A percentile compares a stretch with the other conserved stretches of the same genome.
Conservation (phyloP, 1,140 invertebrate genomes). For the Drosophila punjabiensis region DNA sequence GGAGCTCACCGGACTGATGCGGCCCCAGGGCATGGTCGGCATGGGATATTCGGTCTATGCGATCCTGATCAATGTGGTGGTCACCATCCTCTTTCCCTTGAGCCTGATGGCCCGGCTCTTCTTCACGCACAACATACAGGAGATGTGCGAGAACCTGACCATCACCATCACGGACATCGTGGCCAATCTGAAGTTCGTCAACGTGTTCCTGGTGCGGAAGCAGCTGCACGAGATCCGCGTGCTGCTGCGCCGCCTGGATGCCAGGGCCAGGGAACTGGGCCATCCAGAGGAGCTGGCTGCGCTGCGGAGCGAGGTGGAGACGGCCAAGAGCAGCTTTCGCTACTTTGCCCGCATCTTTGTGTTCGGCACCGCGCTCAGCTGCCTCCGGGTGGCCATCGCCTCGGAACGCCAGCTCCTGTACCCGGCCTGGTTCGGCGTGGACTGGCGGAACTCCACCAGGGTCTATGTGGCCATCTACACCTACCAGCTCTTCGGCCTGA, state of each 20-base stretch:
- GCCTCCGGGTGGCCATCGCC: slow-evolving; percentile 49
- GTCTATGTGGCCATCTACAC: slow-evolving; percentile 40
- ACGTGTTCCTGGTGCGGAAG: slow-evolving; percentile 64
- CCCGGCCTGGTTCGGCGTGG: slow-evolving; percentile 74
- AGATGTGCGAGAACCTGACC: slow-evolving; percentile 75
- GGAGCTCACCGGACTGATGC: slow-evolving; percentile 62
- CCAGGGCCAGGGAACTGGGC: slow-evolving; percentile 14
- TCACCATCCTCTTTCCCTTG: slow-evolving; percentile 70
- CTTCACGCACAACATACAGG: slow-evolving; percentile 51
- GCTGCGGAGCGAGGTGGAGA: slow-evolving; percentile 38
- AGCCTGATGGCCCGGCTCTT: slow-evolving; percentile 63
- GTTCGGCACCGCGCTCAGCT: slow-evolving; percentile 68
- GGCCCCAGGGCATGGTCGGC: slow-evolving; percentile 2
- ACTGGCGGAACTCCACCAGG: slow-evolving; percentile 49
- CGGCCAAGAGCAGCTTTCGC: slow-evolving; percentile 41
- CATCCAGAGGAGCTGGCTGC: slow-evolving; percentile 42
- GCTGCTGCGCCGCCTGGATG: slow-evolving; percentile 48
- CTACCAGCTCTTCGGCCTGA: slow-evolving; percentile 69
- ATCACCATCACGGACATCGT: slow-evolving; percentile 74
- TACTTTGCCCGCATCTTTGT: slow-evolving; percentile 64
- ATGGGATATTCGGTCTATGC: slow-evolving; percentile 23
- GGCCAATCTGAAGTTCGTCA: slow-evolving; percentile 75
- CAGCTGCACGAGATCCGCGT: slow-evolving; percentile 52
- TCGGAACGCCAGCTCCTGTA: slow-evolving; percentile 55
- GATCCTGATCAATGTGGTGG: slow-evolving; percentile 52